A percentile compares a stretch with the other conserved stretches of the same genome.
phyloP scores from a whole-genome alignment of 2,113 vertebrate genomes.

The Chamaea fasciata region DNA sequence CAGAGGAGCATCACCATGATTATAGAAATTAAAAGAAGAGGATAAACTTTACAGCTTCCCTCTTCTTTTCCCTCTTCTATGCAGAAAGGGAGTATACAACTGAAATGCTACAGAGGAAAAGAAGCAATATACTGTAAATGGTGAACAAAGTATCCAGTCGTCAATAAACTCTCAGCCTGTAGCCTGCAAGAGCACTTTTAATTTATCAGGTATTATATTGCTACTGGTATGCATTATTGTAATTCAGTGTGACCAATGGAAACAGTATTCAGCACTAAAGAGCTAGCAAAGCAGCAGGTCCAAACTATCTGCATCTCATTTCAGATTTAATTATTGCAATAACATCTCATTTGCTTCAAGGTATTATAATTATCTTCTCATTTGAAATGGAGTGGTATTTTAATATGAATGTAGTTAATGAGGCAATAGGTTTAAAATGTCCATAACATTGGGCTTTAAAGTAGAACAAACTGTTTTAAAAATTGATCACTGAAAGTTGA shows the following conservation, averaged over 20 bases:
- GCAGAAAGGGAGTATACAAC: background rate
- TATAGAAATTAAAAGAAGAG: background rate
- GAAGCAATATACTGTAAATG: background rate
- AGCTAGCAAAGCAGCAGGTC: conserved; percentile 53
- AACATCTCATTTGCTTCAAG: conserved; percentile 75
- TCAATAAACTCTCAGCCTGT: conserved; percentile 22
- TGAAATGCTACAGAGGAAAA: background rate
- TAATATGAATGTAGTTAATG: conserved; percentile 74
- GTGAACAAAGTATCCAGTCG: background rate
- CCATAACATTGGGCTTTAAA: conserved; percentile 58
- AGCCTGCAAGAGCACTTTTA: conserved; percentile 12
- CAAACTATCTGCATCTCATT: conserved; percentile 69
- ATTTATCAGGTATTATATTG: conserved; percentile 21
- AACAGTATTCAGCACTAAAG: conserved; percentile 49
- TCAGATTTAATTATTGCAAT: conserved; percentile 75
- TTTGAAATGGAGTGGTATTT: conserved; percentile 72
- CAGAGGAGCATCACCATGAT: background rate
- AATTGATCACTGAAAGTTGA: conserved; percentile 44
- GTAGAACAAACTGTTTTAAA: conserved; percentile 64
- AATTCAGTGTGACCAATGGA: conserved; percentile 57
- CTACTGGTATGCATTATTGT: conserved; percentile 48
- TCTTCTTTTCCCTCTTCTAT: background rate
- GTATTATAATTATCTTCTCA: conserved; percentile 75
- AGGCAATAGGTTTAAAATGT: conserved; percentile 70
- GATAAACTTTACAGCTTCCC: background rate